Conservation (phyloP, 2,888 invertebrate genomes). For the Cephus pygmeus region DNA sequence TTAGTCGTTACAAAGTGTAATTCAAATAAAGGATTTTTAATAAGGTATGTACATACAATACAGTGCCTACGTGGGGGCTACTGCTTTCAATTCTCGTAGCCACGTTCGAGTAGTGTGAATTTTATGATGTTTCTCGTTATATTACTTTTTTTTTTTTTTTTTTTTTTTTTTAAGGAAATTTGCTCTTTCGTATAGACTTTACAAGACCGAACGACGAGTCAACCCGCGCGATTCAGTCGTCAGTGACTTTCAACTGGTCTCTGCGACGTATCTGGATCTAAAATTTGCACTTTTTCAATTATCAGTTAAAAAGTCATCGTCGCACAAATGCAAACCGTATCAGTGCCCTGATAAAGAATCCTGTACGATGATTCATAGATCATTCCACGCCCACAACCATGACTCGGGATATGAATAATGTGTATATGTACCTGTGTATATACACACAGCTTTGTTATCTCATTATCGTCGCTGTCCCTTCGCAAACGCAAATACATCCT, state of each 20-base stretch:
- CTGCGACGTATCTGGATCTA: background rate
- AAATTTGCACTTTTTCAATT: background rate
- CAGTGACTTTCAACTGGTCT: too few species aligned
- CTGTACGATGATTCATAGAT: background rate
- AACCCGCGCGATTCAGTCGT: too few species aligned
- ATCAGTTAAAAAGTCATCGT: background rate
- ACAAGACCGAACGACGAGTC: too few species aligned
- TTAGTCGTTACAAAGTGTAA: conserved; percentile 4
- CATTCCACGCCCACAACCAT: background rate
- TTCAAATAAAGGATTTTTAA: conserved; percentile 6
- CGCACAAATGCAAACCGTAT: background rate
- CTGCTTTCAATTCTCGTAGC: background rate
- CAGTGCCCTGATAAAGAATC: background rate
- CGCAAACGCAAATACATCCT: background rate
- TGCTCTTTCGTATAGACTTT: too few species aligned
- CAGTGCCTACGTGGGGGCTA: conserved; percentile 8
- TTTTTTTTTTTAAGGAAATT: too few species aligned
- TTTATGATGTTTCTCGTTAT: background rate
- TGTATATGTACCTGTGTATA: background rate
- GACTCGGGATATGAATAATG: conserved; percentile 9
- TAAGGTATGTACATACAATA: conserved; percentile 11
- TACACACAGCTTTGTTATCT: background rate
- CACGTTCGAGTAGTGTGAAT: background rate
- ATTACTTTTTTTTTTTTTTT: too few species aligned
- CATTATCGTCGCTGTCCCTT: conserved; percentile 1